Base-by-base conservation (phyloP, 1,140 invertebrate genomes). In the Hirudo medicinalis region DNA sequence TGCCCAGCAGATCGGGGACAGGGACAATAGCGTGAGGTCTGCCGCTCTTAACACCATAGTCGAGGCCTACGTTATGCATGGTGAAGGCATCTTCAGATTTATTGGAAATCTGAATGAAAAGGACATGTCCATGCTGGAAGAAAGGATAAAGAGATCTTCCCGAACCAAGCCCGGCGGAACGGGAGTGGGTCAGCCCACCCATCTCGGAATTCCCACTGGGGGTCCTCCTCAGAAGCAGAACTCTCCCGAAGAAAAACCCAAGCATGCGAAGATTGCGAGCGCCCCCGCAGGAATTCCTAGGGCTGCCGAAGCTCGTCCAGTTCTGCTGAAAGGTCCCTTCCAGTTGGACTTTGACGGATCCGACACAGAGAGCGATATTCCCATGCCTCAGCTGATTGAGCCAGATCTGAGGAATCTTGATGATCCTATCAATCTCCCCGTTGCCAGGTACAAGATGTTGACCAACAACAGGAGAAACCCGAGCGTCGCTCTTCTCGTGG, bases 11-110 rank as follows among this genome's bases (percentile, higher is more conserved):
- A 96, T 99, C 77, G 89, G 91, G 0, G 94, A 99, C 82, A 83
- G 93, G 49, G 95, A 99, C 82, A 97, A 93, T 82, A 88, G 89
- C n/a, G 95, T 98, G 57, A 85, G 95, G 70, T 96, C 91, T 81
- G 93, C 93, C 17, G 94, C 95, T 2, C 84, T 98, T 2, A 98
- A 97, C 83, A 91, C 91, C 76, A 87, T 96, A 63, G 90, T 96
- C 20, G 87, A 90, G 76, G 93, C 90, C 0, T 97, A 92, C 80
- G 89, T 89, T 79, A 84, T 93, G 29, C 89, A 93, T 74, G 94
- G 93, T 0, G 93, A 97, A 78, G 88, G 87, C 80, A 85, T 97
- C 0, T 94, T 89, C 79, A 94, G 94, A 83, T 87, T 91, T 78
- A 88, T 97, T 76, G 93, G 93, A 75, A 78, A 92, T 89, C 88